Evolutionary conservation across 1,140 invertebrate species (phyloP).

Genomic region (Nasonia giraulti): DNA sequence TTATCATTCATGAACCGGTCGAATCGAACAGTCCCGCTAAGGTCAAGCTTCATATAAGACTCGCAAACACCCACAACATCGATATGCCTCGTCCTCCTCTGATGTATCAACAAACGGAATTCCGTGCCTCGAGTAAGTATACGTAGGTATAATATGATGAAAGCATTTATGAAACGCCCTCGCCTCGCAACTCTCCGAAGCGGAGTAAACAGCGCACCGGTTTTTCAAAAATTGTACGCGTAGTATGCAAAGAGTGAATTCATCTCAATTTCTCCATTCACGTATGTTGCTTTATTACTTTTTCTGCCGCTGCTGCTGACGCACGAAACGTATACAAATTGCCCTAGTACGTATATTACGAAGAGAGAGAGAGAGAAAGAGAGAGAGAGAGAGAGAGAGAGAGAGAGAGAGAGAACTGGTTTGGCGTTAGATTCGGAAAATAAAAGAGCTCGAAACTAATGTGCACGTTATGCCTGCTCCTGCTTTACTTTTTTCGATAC

Average conservation of each 20-base stretch:
- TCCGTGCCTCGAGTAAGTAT: neutral
- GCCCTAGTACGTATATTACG: constrained; percentile 15
- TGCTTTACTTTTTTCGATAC: constrained; percentile 9
- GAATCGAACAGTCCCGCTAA: neutral
- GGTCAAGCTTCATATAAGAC: neutral
- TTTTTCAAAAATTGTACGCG: constrained; percentile 21
- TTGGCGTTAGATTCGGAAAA: constrained; percentile 17
- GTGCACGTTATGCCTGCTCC: neutral
- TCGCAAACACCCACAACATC: constrained; percentile 33
- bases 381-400: no score
- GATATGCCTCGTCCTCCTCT: neutral
- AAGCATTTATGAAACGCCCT: neutral
- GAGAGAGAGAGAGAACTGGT: constrained; percentile 9
- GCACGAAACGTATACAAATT: constrained; percentile 32
- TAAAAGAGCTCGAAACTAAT: neutral
- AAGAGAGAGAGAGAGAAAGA: no score
- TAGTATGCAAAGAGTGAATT: neutral
- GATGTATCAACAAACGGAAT: constrained; percentile 32
- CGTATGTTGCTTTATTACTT: neutral
- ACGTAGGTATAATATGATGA: neutral
- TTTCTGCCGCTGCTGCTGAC: neutral
- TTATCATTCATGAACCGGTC: neutral
- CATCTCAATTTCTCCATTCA: neutral
- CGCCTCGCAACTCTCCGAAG: no score
- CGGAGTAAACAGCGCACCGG: neutral